These are phyloP conservation scores for Drosophila sproati DNA, from an alignment of 1,140 invertebrate genomes.

Conservation along the genomic window DNA sequence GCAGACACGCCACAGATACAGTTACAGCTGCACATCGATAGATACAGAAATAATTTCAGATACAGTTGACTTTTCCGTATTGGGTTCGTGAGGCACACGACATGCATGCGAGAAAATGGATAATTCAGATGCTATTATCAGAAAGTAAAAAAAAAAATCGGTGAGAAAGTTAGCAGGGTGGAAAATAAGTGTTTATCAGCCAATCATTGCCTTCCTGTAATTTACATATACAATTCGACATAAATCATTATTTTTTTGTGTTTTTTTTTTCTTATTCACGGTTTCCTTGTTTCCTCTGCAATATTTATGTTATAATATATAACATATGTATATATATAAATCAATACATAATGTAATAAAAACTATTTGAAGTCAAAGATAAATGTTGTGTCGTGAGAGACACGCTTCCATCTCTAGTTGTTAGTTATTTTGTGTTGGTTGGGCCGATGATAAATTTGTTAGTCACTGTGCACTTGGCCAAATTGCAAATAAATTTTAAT, in stretches of 20 bases:
- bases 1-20: constrained; percentile 27
- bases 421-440: constrained; percentile 19
- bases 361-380: neutral
- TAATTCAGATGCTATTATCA: too few species aligned
- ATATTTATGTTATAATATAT: too few species aligned
- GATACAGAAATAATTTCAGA: constrained; percentile 17
- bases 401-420: constrained; percentile 23
- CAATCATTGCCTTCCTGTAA: too few species aligned
- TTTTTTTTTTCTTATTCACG: too few species aligned
- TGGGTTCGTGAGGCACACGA: neutral
- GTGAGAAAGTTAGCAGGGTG: too few species aligned
- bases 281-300: too few species aligned
- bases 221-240: too few species aligned
- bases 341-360: neutral
- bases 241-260: too few species aligned
- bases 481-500: constrained; percentile 68
- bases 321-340: neutral
- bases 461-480: constrained; percentile 31
- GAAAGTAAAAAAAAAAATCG: too few species aligned
- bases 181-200: too few species aligned
- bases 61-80: neutral
- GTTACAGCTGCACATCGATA: constrained; percentile 4
- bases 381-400: neutral
- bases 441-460: constrained; percentile 52
- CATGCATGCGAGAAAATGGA: neutral